phyloP scores from a whole-genome alignment of 2,113 vertebrate genomes.

The Azemiops feae region DNA sequence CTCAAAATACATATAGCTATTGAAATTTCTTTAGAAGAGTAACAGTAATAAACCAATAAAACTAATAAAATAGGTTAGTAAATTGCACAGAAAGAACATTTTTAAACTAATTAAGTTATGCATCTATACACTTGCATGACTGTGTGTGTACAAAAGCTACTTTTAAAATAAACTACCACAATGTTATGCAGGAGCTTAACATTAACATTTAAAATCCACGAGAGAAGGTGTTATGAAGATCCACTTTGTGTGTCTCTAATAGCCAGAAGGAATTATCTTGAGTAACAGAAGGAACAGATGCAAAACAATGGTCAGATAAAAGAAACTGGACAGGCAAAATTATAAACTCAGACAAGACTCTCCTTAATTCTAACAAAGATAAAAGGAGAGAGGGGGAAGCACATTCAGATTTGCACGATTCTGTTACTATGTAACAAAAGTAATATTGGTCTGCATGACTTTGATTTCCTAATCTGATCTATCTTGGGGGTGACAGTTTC shows the following conservation, averaged over 20 bases:
- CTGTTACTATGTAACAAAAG: neutral
- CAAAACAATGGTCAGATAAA: neutral
- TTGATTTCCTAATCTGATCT: neutral
- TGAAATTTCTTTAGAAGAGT: neutral
- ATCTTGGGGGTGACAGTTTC: neutral
- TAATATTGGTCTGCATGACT: neutral
- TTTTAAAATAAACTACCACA: neutral
- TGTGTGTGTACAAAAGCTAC: neutral
- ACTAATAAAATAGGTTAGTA: neutral
- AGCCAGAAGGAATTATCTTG: neutral
- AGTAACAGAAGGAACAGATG: neutral
- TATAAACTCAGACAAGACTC: neutral
- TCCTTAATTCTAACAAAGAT: neutral
- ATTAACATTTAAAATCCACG: neutral
- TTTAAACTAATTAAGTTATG: neutral
- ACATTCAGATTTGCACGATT: neutral
- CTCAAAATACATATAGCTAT: neutral
- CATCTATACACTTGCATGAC: neutral
- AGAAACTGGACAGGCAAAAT: neutral
- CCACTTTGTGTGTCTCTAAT: neutral
- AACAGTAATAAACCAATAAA: neutral
- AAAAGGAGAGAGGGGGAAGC: neutral
- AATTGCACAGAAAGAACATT: neutral
- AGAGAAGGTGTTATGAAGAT: neutral
- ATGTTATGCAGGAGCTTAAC: neutral